Percentiles rank a stretch among this genome's conserved stretches.
Evolutionary conservation across 2,797 vertebrate genomes (phyloP).

Genomic region (Sebastes matsubarae): DNA sequence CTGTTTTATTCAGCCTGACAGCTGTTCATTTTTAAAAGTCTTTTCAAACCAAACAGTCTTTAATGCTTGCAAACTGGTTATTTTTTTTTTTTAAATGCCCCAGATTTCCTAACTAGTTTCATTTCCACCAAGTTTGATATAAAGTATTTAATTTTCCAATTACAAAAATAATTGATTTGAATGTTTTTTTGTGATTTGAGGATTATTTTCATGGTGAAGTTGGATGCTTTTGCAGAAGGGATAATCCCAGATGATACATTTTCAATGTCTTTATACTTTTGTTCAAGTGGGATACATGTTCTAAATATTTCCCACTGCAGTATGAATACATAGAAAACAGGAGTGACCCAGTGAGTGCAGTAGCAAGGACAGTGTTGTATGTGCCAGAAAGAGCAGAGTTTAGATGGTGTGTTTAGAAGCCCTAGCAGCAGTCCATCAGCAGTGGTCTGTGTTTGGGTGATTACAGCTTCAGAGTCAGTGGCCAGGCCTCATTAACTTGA

Average conservation of each 20-base stretch:
- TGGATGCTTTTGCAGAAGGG: background rate
- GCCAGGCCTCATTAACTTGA: constrained; percentile 45
- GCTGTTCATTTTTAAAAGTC: background rate
- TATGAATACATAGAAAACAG: background rate
- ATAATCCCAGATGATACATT: background rate
- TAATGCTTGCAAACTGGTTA: background rate
- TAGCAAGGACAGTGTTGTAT: background rate
- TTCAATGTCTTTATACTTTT: background rate
- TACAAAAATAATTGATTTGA: background rate
- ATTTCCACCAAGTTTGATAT: background rate
- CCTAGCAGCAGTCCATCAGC: constrained; percentile 21
- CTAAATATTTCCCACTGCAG: background rate
- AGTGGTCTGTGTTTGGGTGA: constrained; percentile 29
- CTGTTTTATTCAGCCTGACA: background rate
- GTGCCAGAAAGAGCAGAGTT: constrained; percentile 8
- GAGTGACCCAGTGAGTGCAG: background rate
- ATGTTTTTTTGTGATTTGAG: background rate
- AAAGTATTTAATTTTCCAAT: background rate
- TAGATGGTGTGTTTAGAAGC: constrained; percentile 4
- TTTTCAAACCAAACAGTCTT: background rate
- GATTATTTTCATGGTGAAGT: background rate
- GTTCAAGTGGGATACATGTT: background rate
- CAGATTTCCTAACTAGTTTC: background rate
- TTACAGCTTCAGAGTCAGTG: constrained; percentile 37
- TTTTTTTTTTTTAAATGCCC: background rate